Evolutionary conservation across 2,888 invertebrate genomes (phyloP).

Genomic region (Dryobota labecula): DNA sequence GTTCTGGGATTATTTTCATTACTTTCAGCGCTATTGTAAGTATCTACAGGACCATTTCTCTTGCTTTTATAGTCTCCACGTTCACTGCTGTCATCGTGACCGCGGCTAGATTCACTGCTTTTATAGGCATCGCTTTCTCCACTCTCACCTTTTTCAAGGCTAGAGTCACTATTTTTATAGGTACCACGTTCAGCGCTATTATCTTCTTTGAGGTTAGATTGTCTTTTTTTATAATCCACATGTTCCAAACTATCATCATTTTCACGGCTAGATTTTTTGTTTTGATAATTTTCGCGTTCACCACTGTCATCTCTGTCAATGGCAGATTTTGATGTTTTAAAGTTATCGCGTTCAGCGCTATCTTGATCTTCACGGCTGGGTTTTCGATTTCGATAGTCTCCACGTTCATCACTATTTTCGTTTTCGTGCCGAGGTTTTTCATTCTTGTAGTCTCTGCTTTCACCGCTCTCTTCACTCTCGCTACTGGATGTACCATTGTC

Average conservation of each 20-base stretch:
- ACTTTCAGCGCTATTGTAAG: slow-evolving; percentile 52
- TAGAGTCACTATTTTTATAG: slow-evolving; percentile 42
- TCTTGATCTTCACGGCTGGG: not conserved
- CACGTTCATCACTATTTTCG: slow-evolving; percentile 30
- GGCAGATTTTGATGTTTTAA: slow-evolving; percentile 20
- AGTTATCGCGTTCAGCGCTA: slow-evolving; percentile 33
- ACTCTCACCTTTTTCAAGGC: slow-evolving; percentile 29
- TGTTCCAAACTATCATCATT: slow-evolving; percentile 64
- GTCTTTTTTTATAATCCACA: slow-evolving; percentile 45
- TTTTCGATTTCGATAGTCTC: slow-evolving; percentile 22
- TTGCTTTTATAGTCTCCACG: slow-evolving; percentile 36
- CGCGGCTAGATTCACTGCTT: slow-evolving; percentile 18
- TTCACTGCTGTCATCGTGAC: slow-evolving; percentile 45
- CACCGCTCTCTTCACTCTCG: slow-evolving; percentile 58
- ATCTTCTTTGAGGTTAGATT: slow-evolving; percentile 33
- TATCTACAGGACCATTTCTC: slow-evolving; percentile 19
- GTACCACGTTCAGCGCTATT: slow-evolving; percentile 34
- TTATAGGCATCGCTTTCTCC: slow-evolving; percentile 30
- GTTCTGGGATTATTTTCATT: slow-evolving; percentile 35
- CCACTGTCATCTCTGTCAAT: slow-evolving; percentile 24
- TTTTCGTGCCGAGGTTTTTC: slow-evolving; percentile 1
- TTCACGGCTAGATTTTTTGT: slow-evolving; percentile 43
- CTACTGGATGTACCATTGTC: slow-evolving; percentile 24
- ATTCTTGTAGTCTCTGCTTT: slow-evolving; percentile 39
- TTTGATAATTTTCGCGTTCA: slow-evolving; percentile 41